Base-by-base conservation (phyloP, 1,140 invertebrate species). In the Bombus breviceps region DNA sequence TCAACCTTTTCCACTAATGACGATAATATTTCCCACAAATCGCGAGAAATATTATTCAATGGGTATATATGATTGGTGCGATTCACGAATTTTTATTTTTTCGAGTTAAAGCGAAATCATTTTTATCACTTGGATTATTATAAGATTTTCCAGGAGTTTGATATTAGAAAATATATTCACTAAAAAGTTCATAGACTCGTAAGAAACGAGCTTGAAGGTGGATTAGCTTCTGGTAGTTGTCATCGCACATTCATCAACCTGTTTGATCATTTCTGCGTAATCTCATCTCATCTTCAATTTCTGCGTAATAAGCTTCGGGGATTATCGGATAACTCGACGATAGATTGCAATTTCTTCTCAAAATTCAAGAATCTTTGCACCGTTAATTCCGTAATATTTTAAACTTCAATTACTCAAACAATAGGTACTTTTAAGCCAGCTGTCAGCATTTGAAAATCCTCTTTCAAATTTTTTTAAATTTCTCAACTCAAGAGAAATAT, bases 321-420 rank as follows among this genome's bases (percentile, higher is more conserved):
- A 37, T 74, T 74, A 74, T 74, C 28, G 72, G 12, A 0, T 10
- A 76, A 25, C 34, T 18, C 53, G n/a, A 1, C 32, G 47, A 76
- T 76, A 28, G 53, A 76, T 76, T 57, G 74, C 47, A 57, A 76
- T 34, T 76, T 59, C 74, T 43, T 76, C 74, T 28, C 25, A 9
- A 72, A 37, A 72, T 72, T 59, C 25, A 25, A 57, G 12, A 34
- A 59, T 22, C 47, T 34, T 59, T 59, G 6, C 47, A 37, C 73
- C 47, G 12, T 75, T n/a, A 12, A 12, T 47, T 57, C 34, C 32
- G 28, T 15, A 25, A 57, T 75, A 53, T 22, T 22, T 22, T 15
- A 57, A 57, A 34, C 32, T 75, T 53, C 32, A 34, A 25, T 75
- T 57, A 25, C 32, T 12, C 47, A 53, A 53, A 53, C 6, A 22